Percentiles rank a stretch among this genome's conserved stretches.
Evolutionary conservation across 1,140 invertebrate genomes (phyloP).

Genomic region (Homarus americanus): DNA sequence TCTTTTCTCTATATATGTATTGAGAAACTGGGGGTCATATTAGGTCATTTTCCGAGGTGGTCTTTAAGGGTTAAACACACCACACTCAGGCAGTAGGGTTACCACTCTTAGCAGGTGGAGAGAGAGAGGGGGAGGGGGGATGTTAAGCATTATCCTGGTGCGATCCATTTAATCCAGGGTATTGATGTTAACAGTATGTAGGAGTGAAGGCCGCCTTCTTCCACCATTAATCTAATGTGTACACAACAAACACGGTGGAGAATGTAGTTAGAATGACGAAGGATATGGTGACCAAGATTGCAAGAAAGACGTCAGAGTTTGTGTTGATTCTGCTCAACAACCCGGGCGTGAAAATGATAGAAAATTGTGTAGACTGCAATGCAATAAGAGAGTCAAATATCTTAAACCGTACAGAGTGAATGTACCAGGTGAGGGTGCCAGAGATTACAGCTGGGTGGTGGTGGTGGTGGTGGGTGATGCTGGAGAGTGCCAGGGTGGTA

Average conservation of each 20-base stretch:
- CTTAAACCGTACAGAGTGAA: background rate
- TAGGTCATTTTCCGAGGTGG: background rate
- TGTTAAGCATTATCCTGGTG: conserved; percentile 11
- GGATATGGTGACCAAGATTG: background rate
- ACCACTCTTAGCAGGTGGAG: no score
- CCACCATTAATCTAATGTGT: conserved; percentile 40
- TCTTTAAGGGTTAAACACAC: background rate
- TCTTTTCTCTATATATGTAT: conserved; percentile 44
- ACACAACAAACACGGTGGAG: conserved; percentile 22
- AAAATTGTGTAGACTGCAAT: background rate
- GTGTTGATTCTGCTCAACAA: conserved; percentile 13
- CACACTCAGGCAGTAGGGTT: background rate
- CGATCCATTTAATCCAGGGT: conserved; percentile 42
- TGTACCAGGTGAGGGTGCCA: no score
- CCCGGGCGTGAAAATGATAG: background rate
- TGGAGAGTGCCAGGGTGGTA: background rate
- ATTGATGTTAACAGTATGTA: conserved; percentile 53
- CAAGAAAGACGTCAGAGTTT: background rate
- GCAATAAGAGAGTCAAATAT: conserved; percentile 4
- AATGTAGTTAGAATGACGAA: background rate
- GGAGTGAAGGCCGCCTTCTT: conserved; percentile 44
- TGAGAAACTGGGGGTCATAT: background rate
- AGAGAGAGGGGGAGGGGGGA: background rate
- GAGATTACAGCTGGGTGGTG: no score
- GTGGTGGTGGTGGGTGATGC: no score